phyloP scores from a whole-genome alignment of 1,140 invertebrate genomes.

The Drosophila obscura region DNA sequence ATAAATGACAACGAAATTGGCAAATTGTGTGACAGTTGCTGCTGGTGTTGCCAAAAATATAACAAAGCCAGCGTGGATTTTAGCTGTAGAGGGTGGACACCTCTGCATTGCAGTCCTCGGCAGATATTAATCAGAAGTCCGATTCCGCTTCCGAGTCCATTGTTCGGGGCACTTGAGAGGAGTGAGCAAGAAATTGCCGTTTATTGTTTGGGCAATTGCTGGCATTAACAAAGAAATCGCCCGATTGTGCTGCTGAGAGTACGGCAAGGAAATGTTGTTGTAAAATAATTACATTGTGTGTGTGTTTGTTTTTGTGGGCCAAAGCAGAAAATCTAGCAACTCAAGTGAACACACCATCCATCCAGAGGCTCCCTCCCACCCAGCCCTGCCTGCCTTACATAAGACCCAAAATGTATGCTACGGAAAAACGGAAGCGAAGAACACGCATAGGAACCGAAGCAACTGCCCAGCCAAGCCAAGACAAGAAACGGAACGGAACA shows the following conservation, averaged over 20 bases:
- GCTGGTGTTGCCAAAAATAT: constrained; percentile 6
- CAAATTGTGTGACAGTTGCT: constrained; percentile 56
- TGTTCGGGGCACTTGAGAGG: constrained; percentile 12
- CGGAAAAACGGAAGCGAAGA: constrained; percentile 10
- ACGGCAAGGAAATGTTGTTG: constrained; percentile 9
- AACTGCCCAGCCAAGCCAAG: not conserved
- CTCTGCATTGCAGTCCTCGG: constrained; percentile 31
- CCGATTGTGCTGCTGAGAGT: constrained; percentile 39
- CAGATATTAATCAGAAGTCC: constrained; percentile 45
- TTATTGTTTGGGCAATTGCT: constrained; percentile 44
- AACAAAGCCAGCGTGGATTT: constrained; percentile 16
- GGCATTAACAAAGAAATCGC: constrained; percentile 57
- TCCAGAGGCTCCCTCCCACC: no score
- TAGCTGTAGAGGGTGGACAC: constrained; percentile 11
- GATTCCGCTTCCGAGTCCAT: constrained; percentile 5
- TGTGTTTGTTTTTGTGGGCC: not conserved
- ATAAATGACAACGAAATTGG: constrained; percentile 78
- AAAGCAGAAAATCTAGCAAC: constrained; percentile 13
- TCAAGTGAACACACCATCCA: not conserved
- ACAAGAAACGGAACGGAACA: constrained; percentile 3
- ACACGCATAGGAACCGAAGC: constrained; percentile 3
- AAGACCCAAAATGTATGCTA: constrained; percentile 70
- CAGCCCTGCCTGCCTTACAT: constrained; percentile 35
- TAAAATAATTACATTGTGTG: constrained; percentile 42
- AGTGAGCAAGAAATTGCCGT: not conserved